Base-by-base conservation (phyloP, 2,888 invertebrate species). In the Acleris cristana region DNA sequence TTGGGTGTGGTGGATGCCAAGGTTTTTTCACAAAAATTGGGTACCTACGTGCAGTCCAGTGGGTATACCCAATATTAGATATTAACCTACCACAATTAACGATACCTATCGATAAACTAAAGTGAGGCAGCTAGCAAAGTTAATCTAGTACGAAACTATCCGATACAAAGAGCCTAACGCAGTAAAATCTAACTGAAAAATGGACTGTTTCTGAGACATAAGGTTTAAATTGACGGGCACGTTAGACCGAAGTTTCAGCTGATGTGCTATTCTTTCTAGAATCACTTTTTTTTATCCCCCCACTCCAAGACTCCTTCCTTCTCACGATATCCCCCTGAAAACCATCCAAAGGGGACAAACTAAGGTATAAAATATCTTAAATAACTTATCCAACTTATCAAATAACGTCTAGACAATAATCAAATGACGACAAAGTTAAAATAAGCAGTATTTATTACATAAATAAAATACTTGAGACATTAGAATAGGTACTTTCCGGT, bases 161-260 rank as follows among this genome's bases (percentile, higher is more conserved):
- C 14, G 40, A 40, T n/a, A n/a, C 14, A 40, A 40, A 40, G 57
- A 67, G 58, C 58, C 62, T 61, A 65, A 45, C 60, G 14, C 44
- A 52, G 40, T 55, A 56, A 21, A 51, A 40, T 56, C 55, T 49
- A 55, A 14, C 51, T 51, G 49, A 49, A 61, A 65, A 64, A 55
- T 48, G 48, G 45, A 52, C 52, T 53, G 34, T 16, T 21, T 48
- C 48, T 26, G 5, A 6, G 18, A 59, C 6, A 6, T 49, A 23
- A 56, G 44, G 21, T 16, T 49, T 26, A 48, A 60, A 40, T 18
- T 57, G 34, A 51, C 21, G 18, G 49, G 51, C 19, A 56, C 45
- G 54, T 89, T 89, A 93, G 73, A 93, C 93, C 76, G 93, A 92
- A 60, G 93, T 93, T 88, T 93, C 93, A 74, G 93, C 90, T 26